Base-by-base conservation (phyloP, 1,140 invertebrate genomes). In the Drosophila quadrilineata region DNA sequence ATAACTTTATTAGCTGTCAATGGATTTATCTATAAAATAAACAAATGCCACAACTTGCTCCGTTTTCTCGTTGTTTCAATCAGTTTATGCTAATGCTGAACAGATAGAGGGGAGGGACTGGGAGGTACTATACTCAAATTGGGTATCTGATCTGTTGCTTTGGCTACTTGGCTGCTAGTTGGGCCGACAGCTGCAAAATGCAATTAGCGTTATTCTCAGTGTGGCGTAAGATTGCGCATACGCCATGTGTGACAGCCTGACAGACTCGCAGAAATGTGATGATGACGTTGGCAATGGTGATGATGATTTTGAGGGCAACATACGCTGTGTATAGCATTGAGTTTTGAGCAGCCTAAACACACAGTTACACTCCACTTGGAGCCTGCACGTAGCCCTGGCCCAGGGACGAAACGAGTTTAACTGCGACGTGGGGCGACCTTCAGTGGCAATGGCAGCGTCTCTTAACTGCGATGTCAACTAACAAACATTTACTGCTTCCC, bases 291-390 rank as follows among this genome's bases (percentile, higher is more conserved):
- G n/a, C 84, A 77, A 52, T 65, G 60, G 24, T 43, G 36, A 19
- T 52, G 58, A 24, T 38, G 60, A 10, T 21, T 6, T 9, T 19
- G 49, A 14, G n/a, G 45, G 4, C 22, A 17, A 26, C 56, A 54
- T 41, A 84, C 77, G 73, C 84, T 84, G 76, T 84, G 76, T 80
- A 82, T 80, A 80, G 72, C 76, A 80, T 80, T 80, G 76, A 82
- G 70, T 76, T n/a, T 71, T 79, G 66, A 71, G 67, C 58, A 46
- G 76, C 43, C 62, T n/a, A n/a, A 26, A 48, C 52, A 56, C 68
- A 75, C 58, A 64, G 41, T 38, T 24, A 45, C 43, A 62, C 50
- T 65, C 31, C 63, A 50, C 17, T 12, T 35, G n/a, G 10, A 22
- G 12, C 41, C 41, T 19, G 17, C 5, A 10, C 12, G 26, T 8